These are phyloP conservation scores for Rhinopomastus cyanomelas DNA, from an alignment of 2,113 vertebrate species.

Conservation along the genomic window DNA sequence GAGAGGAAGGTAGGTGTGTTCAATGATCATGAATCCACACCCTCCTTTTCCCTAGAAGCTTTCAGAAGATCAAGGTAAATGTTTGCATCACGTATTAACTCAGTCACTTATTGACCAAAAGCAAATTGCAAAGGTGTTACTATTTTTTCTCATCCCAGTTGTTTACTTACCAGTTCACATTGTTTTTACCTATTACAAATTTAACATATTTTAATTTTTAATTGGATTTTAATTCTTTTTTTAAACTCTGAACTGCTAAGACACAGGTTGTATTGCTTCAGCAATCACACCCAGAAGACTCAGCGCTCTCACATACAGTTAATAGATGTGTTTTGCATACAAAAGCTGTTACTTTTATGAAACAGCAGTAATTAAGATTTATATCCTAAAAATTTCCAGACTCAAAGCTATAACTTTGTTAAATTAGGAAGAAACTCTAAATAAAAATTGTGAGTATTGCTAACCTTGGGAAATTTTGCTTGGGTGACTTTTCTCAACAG, in stretches of 20 bases:
- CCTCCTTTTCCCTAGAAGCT: neutral
- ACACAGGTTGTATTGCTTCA: neutral
- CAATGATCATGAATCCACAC: neutral
- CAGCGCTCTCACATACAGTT: neutral
- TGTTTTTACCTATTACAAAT: neutral
- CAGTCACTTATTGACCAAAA: neutral
- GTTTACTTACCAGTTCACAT: neutral
- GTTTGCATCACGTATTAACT: neutral
- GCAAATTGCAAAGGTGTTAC: neutral
- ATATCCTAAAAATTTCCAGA: neutral
- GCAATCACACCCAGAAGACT: neutral
- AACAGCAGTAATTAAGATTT: neutral
- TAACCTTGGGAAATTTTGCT: neutral
- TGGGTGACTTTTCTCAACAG: neutral
- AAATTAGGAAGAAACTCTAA: neutral
- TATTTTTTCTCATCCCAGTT: neutral
- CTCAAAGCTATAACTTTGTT: neutral
- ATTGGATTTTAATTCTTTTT: neutral
- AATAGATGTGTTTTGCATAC: neutral
- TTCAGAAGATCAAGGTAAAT: neutral
- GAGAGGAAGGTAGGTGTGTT: neutral
- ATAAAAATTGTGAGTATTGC: neutral
- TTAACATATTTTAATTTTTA: neutral
- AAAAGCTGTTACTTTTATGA: neutral
- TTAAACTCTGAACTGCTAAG: neutral